Evolutionary conservation across 2,888 invertebrate genomes (phyloP).

Genomic region (Cheilosia impressa): DNA sequence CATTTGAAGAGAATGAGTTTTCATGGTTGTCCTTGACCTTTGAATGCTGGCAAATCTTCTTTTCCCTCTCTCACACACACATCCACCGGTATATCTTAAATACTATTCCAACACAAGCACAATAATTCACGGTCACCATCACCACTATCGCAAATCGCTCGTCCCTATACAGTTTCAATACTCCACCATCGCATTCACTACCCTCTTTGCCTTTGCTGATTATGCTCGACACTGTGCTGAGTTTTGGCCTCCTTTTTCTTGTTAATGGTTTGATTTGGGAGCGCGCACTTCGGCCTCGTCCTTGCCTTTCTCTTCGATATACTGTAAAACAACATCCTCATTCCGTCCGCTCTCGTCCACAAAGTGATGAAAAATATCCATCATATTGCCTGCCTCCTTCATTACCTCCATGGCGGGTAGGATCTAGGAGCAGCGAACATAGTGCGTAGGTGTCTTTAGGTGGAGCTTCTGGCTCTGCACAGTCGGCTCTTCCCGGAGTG

Average conservation of each 20-base stretch:
- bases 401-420: too few species aligned
- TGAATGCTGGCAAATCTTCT: slow-evolving; percentile 38
- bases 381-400: slow-evolving; percentile 8
- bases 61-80: slow-evolving; percentile 26
- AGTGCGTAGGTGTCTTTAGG: slow-evolving; percentile 72
- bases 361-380: slow-evolving; percentile 26
- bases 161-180: slow-evolving; percentile 29
- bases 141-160: slow-evolving; percentile 17
- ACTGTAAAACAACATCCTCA: slow-evolving; percentile 50
- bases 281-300: slow-evolving; percentile 4
- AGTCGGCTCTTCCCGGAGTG: neutral
- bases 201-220: slow-evolving; percentile 32
- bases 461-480: slow-evolving; percentile 55
- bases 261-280: slow-evolving; percentile 18
- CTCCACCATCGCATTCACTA: slow-evolving; percentile 16
- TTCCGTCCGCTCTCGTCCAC: slow-evolving; percentile 11
- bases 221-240: slow-evolving; percentile 22
- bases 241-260: slow-evolving; percentile 2
- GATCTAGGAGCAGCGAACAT: slow-evolving; percentile 28
- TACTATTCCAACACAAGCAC: neutral
- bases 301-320: slow-evolving; percentile 23
- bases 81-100: neutral
- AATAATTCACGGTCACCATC: slow-evolving; percentile 37
- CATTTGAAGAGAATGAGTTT: slow-evolving; percentile 44
- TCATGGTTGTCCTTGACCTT: slow-evolving; percentile 66